A percentile compares a stretch with the other conserved stretches of the same genome.
These are phyloP conservation scores for Picathartes gymnocephalus DNA, from an alignment of 2,113 vertebrate species.

Conservation along the genomic window DNA sequence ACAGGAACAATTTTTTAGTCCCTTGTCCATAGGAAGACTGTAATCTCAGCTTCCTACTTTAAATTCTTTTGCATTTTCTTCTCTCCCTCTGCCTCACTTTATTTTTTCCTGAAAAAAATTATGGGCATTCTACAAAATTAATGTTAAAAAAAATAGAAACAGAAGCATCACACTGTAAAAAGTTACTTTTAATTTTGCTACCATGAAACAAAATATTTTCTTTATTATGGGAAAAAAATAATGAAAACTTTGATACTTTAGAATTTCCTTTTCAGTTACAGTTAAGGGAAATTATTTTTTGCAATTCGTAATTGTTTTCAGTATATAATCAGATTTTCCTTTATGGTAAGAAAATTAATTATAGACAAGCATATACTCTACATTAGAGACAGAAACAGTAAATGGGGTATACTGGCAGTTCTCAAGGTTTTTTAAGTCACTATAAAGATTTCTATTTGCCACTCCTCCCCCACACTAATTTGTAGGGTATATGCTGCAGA, in stretches of 20 bases:
- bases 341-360: not conserved
- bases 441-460: not conserved
- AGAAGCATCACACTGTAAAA: not conserved
- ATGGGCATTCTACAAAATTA: not conserved
- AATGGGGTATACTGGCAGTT: not conserved
- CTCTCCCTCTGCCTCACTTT: not conserved
- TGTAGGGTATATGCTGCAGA: not conserved
- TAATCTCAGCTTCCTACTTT: not conserved
- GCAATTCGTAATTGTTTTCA: not conserved
- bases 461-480: not conserved
- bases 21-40: not conserved
- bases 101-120: not conserved
- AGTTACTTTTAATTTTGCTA: not conserved
- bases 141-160: not conserved
- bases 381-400: not conserved
- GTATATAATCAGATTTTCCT: not conserved
- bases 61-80: not conserved
- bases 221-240: not conserved
- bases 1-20: not conserved
- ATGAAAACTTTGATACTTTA: not conserved
- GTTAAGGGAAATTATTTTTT: not conserved
- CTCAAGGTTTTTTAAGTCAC: not conserved
- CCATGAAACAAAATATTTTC: not conserved
- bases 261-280: not conserved
- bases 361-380: not conserved